These are phyloP conservation scores for Callocephalon fimbriatum DNA, from an alignment of 2,113 vertebrate species.

Conservation along the genomic window DNA sequence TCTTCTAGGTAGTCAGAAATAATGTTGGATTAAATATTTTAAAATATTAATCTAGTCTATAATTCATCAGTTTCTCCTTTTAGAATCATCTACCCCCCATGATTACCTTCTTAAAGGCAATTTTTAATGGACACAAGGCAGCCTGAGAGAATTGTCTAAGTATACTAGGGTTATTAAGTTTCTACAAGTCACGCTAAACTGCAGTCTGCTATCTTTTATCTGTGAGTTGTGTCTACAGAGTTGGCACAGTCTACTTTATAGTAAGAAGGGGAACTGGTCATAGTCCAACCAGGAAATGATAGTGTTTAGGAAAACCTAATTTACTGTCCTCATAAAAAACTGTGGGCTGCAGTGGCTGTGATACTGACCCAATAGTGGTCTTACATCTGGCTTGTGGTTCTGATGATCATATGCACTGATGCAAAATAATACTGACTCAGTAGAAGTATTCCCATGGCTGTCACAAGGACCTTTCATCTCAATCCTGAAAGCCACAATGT, in stretches of 20 bases:
- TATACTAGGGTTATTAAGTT: background rate
- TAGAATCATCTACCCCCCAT: background rate
- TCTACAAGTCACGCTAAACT: background rate
- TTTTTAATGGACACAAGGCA: background rate
- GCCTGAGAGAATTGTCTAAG: background rate
- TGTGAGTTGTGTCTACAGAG: background rate
- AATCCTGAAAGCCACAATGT: background rate
- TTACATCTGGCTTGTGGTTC: background rate
- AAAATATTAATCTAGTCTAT: background rate
- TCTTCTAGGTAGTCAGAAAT: background rate
- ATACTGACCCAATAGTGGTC: fast-evolving
- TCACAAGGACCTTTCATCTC: background rate
- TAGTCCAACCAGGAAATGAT: background rate
- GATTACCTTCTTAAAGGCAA: background rate
- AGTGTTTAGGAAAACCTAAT: background rate
- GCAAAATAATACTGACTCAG: background rate
- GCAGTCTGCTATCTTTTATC: background rate
- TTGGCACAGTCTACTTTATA: background rate
- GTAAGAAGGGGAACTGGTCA: background rate
- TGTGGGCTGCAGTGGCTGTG: background rate
- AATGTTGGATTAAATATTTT: background rate
- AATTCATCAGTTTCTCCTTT: background rate
- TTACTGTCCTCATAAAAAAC: background rate
- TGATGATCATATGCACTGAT: background rate
- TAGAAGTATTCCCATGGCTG: background rate